Evolutionary conservation across 2,888 invertebrate species (phyloP), one percentile per base, ranked within the genome.

Genomic region (Nemotelus nigrinus): DNA sequence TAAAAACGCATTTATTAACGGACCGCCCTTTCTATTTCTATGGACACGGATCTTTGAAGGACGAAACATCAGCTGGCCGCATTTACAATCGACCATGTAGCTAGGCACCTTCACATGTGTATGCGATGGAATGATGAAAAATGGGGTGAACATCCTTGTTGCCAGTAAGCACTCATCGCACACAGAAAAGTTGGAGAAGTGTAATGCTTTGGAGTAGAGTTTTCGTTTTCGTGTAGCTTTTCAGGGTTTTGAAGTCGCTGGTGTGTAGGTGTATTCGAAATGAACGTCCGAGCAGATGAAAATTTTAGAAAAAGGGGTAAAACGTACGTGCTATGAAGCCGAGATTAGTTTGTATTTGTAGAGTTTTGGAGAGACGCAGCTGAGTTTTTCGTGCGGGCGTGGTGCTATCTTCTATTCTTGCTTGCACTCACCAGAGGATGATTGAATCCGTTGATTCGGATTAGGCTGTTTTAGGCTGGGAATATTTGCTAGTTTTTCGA

Each of bases 1-100:
- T 74, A 55, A 77, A 77, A 77, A 68, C 68, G 57, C 77, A 77
- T 77, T 65, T 77, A 77, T 68, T 58, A 77, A 68, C 57, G 77
- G 67, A 68, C 67, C 68, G 68, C 68, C 77, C 77, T 68, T 64
- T 77, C 77, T 68, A 65, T 77, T 68, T 50, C 63, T 68, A 5
- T 10, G 50, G 7, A 53, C 45, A 50, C 55, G 65, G 43, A 41
- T 41, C 50, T 55, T 70, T 70, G 74, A 74, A 60, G 60, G 74
- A 74, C 47, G 74, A 60, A 58, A 47, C 45, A 63, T 58, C 72
- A 58, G 72, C 72, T 60, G 63, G n/a, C 72, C 45, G 47, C 47
- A 72, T 45, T 58, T 60, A 60, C 63, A 41, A 63, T 10, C 63
- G 60, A 47, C 74, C 60, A 60, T 44, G 50, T 63, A 74, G 47